Evolutionary conservation across 2,888 invertebrate genomes (phyloP).

Genomic region (Xylota segnis): DNA sequence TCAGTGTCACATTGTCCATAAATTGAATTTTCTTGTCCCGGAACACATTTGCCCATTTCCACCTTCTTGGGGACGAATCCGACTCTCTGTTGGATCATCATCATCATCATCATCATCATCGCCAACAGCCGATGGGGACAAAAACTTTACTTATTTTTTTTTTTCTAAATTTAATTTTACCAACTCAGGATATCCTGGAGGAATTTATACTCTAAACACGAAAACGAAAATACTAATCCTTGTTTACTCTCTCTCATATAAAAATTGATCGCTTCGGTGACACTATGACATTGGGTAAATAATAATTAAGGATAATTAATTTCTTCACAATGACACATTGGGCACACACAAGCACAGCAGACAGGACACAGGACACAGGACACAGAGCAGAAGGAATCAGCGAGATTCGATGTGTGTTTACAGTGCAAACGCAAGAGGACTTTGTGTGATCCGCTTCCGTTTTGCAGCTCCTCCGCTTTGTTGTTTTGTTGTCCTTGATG

Average conservation of each 20-base stretch:
- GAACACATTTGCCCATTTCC: constrained; percentile 60
- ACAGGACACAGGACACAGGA: constrained; percentile 19
- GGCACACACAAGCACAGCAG: background rate
- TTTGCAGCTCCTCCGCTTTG: constrained; percentile 37
- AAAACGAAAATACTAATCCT: constrained; percentile 59
- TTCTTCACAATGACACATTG: constrained; percentile 62
- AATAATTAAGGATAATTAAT: constrained; percentile 77
- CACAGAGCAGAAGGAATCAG: constrained; percentile 9
- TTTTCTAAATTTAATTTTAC: constrained; percentile 51
- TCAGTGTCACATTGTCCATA: constrained; percentile 76
- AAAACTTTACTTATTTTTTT: background rate
- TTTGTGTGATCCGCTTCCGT: constrained; percentile 59
- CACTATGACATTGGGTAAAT: constrained; percentile 70
- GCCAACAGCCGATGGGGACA: background rate
- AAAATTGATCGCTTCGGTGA: constrained; percentile 72
- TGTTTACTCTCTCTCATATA: constrained; percentile 66
- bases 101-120: background rate
- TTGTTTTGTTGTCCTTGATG: constrained; percentile 35
- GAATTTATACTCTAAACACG: constrained; percentile 48
- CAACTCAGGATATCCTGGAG: constrained; percentile 23
- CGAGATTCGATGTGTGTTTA: constrained; percentile 37
- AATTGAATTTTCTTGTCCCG: constrained; percentile 71
- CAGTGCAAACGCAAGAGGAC: constrained; percentile 52
- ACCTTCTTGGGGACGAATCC: background rate
- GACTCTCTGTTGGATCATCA: constrained; percentile 12